Evolutionary conservation across 2,888 invertebrate species (phyloP).

Genomic region (Melieria omissa): DNA sequence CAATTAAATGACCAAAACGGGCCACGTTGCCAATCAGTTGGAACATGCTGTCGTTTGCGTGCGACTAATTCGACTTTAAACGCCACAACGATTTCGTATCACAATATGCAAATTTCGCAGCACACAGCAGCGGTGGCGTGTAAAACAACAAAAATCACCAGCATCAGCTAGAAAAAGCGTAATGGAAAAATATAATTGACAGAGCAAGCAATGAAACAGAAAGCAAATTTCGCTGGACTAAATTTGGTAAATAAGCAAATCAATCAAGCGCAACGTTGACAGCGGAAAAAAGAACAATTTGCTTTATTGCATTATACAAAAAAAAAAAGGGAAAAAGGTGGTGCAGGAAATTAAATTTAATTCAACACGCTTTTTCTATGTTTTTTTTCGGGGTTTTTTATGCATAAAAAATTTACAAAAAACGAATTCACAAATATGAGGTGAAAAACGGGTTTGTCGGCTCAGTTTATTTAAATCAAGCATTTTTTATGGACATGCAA

Average conservation of each 20-base stretch:
- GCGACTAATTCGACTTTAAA: slow-evolving; percentile 24
- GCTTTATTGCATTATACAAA: neutral
- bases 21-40: neutral
- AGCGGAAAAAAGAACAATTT: neutral
- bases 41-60: slow-evolving; percentile 1
- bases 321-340: neutral
- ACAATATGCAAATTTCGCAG: neutral
- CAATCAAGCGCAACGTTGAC: neutral
- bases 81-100: slow-evolving; percentile 11
- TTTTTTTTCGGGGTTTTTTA: too few species aligned
- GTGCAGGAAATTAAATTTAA: too few species aligned
- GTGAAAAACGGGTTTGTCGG: too few species aligned
- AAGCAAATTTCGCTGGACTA: neutral
- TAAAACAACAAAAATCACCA: neutral
- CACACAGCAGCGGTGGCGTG: neutral
- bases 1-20: too few species aligned
- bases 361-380: too few species aligned
- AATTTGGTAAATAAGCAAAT: neutral
- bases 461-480: too few species aligned
- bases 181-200: neutral
- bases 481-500: too few species aligned
- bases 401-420: too few species aligned
- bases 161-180: neutral
- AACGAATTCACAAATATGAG: too few species aligned
- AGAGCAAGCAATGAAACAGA: neutral